Percentiles rank a stretch among this genome's conserved stretches.
phyloP scores from a whole-genome alignment of 2,797 vertebrate species.

The Enteromius paludinosus region DNA sequence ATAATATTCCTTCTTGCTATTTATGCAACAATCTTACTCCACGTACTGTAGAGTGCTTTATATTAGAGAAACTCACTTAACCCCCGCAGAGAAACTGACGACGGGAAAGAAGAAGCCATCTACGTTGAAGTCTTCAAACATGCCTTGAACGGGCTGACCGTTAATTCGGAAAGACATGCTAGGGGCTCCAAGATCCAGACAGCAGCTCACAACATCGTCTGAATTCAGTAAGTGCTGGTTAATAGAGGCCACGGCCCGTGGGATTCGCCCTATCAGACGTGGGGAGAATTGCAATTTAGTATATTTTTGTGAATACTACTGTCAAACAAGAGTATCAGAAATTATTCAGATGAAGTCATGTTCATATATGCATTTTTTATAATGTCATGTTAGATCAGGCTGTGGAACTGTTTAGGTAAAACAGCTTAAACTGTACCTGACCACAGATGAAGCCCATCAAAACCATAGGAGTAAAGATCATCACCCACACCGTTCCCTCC shows the following conservation, averaged over 20 bases:
- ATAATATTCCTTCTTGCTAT: not conserved
- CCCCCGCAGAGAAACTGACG: constrained; percentile 97
- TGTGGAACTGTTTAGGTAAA: constrained; percentile 54
- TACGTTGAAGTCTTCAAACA: constrained; percentile 98
- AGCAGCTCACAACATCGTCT: constrained; percentile 97
- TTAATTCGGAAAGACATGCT: constrained; percentile 99
- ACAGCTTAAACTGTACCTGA: constrained; percentile 80
- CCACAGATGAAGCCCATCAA: constrained; percentile 98
- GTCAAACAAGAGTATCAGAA: not conserved
- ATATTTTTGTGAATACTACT: not conserved
- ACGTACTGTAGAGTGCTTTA: not conserved
- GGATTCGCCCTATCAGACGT: constrained; percentile 85
- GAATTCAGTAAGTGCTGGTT: constrained; percentile 96
- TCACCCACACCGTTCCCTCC: constrained; percentile 96
- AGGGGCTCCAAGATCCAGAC: constrained; percentile 93
- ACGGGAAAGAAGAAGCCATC: constrained; percentile 97
- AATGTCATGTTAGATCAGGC: not conserved
- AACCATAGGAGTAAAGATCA: constrained; percentile 95
- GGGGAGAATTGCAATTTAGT: not conserved
- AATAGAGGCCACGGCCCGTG: constrained; percentile 92
- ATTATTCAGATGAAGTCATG: not conserved
- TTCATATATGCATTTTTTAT: too few species aligned
- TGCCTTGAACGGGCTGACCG: constrained; percentile 97
- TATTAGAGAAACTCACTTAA: constrained; percentile 87
- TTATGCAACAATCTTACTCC: constrained; percentile 22